Evolutionary conservation across 2,113 vertebrate species (phyloP), one percentile per base, ranked within the genome.

Genomic region (Murina feae): DNA sequence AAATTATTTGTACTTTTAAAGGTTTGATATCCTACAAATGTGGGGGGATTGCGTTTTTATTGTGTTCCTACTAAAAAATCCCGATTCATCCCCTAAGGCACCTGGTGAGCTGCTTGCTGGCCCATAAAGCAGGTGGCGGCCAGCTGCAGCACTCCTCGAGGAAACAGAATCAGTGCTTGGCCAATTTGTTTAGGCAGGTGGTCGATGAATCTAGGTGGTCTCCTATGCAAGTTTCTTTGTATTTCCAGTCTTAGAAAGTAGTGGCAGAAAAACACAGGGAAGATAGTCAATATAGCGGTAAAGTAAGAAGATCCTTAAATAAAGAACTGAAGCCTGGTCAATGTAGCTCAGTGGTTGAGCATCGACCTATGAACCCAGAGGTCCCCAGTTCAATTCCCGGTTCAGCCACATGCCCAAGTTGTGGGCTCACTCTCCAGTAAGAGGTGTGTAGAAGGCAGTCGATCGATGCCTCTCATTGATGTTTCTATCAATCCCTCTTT

Each of bases 151-250:
- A 1, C 4, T 39, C 69, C 63, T 93, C 79, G 39, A 83, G 44
- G 85, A 86, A 91, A 53, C 0, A 79, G 58, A 86, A 80, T 81
- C 21, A 37, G 28, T 35, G 32, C 75, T 68, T 85, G 44, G 79
- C 16, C 86, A 89, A 47, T 86, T 69, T 68, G 28, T 86, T 90
- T 58, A 95, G 51, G 91, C 60, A 90, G 85, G 60, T 90, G 86
- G 60, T 88, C 82, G 92, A 13, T 58, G 49, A 87, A 83, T 81
- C 55, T 55, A 97, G 47, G 66, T 82, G 16, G 42, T 47, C 47
- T 72, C 79, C 44, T 78, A 75, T 65, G 47, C 12, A 96, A 65
- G 20, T 89, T 96, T 83, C 79, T 80, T 75, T 71, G n/a, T 78
- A 71, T 82, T 89, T 88, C 23, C 23, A 83, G 25, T 89, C 21